phyloP scores from a whole-genome alignment of 2,797 vertebrate species.

The Aphelocoma californica region DNA sequence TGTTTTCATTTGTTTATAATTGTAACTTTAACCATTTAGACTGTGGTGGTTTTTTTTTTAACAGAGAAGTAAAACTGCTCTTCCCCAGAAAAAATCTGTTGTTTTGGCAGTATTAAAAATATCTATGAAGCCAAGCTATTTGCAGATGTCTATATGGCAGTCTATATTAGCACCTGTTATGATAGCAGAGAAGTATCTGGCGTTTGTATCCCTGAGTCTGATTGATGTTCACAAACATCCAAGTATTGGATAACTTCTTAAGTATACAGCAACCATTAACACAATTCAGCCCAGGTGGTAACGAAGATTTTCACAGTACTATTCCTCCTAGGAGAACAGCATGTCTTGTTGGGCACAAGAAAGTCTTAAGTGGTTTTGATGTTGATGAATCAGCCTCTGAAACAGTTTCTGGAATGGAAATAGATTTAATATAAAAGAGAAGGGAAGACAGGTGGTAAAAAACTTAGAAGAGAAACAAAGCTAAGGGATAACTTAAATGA shows the following conservation, averaged over 20 bases:
- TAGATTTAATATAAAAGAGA: not conserved
- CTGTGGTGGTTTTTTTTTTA: accelerated
- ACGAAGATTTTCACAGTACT: not conserved
- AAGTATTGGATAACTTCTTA: not conserved
- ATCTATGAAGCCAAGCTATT: not conserved
- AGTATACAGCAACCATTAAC: not conserved
- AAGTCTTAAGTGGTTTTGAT: not conserved
- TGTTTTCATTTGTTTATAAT: not conserved
- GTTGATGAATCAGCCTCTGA: not conserved
- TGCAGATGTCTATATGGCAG: not conserved
- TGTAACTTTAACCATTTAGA: not conserved
- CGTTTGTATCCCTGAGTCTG: not conserved
- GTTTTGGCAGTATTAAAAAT: not conserved
- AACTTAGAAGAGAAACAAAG: not conserved
- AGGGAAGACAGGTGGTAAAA: not conserved
- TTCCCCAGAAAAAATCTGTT: not conserved
- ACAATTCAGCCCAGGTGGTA: not conserved
- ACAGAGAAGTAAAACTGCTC: not conserved
- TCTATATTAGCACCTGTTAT: not conserved
- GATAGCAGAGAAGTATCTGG: not conserved
- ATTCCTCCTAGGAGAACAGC: not conserved
- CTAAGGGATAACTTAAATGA: not conserved
- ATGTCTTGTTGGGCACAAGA: not conserved
- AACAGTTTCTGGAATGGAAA: not conserved
- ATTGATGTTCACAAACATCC: not conserved